Evolutionary conservation across 2,888 invertebrate species (phyloP).

Genomic region (Philhelius pedissequus): DNA sequence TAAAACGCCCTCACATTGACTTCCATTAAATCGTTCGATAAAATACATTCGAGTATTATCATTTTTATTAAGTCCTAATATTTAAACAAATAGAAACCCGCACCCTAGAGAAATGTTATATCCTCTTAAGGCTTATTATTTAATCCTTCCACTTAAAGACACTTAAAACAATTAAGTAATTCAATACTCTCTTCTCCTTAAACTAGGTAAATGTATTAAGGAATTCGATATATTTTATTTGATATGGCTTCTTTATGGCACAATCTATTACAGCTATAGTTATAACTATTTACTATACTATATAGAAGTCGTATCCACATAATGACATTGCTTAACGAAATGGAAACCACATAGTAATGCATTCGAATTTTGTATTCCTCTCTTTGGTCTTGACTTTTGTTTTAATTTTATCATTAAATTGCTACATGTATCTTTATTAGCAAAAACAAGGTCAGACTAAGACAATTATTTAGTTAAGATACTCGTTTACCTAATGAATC

Average conservation of each 20-base stretch:
- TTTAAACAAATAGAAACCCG: background rate
- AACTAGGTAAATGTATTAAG: background rate
- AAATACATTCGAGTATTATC: no score
- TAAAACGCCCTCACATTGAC: no score
- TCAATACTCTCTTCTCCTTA: background rate
- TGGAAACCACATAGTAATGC: background rate
- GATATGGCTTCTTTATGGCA: constrained; percentile 1
- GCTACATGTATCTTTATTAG: background rate
- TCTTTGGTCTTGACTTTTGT: background rate
- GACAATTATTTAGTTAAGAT: background rate
- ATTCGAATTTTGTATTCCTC: background rate
- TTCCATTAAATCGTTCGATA: no score
- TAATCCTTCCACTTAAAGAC: constrained; percentile 45
- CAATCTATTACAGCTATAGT: background rate
- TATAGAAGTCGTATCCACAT: background rate
- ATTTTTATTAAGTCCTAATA: background rate
- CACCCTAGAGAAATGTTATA: constrained; percentile 1
- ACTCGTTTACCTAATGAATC: background rate
- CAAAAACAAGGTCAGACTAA: background rate
- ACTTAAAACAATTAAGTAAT: constrained; percentile 53
- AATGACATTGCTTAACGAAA: background rate
- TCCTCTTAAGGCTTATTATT: background rate
- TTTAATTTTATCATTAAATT: background rate
- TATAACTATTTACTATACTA: background rate
- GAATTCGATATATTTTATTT: background rate